phyloP scores from a whole-genome alignment of 2,797 vertebrate species.

The Sebastes diploproa region DNA sequence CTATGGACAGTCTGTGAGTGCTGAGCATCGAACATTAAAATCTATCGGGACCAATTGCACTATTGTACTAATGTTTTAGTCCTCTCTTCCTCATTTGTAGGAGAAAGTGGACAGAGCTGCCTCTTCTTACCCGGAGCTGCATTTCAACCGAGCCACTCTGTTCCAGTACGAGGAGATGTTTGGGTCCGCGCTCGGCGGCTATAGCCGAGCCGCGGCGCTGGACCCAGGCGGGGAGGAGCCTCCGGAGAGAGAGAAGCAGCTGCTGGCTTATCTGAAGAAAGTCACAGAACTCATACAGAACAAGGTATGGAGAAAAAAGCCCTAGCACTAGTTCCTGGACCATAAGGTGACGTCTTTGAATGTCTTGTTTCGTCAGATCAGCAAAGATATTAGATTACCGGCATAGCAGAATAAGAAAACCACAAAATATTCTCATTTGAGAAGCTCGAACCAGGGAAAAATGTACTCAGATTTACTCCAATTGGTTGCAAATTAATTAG shows the following conservation, averaged over 20 bases:
- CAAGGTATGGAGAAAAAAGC: constrained; percentile 75
- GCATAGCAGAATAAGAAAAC: not conserved
- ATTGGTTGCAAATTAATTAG: not conserved
- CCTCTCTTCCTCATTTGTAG: constrained; percentile 50
- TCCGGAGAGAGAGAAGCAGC: constrained; percentile 82
- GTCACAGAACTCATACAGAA: constrained; percentile 84
- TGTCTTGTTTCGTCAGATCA: not conserved
- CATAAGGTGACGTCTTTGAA: not conserved
- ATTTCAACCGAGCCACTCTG: constrained; percentile 89
- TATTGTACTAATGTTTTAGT: not conserved
- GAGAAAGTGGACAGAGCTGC: constrained; percentile 89
- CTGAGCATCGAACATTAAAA: not conserved
- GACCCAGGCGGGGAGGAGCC: constrained; percentile 88
- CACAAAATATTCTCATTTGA: not conserved
- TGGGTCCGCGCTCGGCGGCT: constrained; percentile 86
- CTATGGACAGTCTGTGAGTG: constrained; percentile 91
- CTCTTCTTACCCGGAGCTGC: constrained; percentile 88
- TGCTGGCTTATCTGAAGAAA: constrained; percentile 87
- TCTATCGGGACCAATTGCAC: not conserved
- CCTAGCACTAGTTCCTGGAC: no score
- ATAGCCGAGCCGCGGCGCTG: constrained; percentile 84
- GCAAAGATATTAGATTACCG: not conserved
- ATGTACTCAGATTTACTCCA: not conserved
- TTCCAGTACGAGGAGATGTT: constrained; percentile 93
- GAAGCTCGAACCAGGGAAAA: not conserved